Base-by-base conservation (phyloP, 2,113 vertebrate genomes). In the Lagopus leucura region DNA sequence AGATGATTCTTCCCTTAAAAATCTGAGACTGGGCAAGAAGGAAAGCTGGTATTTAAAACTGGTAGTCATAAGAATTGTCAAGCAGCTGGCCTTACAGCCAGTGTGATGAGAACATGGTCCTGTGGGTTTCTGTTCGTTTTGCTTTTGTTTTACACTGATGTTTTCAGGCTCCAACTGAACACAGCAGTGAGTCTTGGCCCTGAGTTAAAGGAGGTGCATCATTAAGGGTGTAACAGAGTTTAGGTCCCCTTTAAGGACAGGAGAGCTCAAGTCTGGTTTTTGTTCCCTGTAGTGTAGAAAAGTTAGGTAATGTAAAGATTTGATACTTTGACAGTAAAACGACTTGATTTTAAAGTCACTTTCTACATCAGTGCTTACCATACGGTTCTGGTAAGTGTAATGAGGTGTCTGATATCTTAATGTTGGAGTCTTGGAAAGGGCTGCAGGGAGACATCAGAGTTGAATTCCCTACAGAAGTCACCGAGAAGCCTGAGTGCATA, bases 151-250 rank as follows among this genome's bases (percentile, higher is more conserved):
- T 66, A 6, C 73, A 10, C 10, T 74, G 13, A 74, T 27, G 36
- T 79, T 88, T 28, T 61, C 48, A 43, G 30, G 36, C 91, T 90
- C 60, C 91, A 73, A 64, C 69, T 95, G 58, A 83, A 91, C 86
- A 74, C 80, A 50, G 38, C n/a, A 63, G 2, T n/a, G 78, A 77
- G 18, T 65, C 69, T 88, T 85, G 43, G 40, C 36, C 67, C 70
- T 74, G 18, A 67, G 72, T 24, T 85, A 75, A 66, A 38, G 78
- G 60, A 86, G 38, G 16, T 55, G 10, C 82, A 80, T 89, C 48
- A 45, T 70, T 24, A 80, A 67, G 24, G 15, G 4, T 69, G 20
- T 76, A 52, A 50, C 1, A 2, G 58, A 81, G 36, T 10, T 61
- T 54, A 60, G 27, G 42, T 86, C 28, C 48, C 57, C 52, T 75